phyloP scores from a whole-genome alignment of 2,113 vertebrate genomes.

The Serinus canaria region DNA sequence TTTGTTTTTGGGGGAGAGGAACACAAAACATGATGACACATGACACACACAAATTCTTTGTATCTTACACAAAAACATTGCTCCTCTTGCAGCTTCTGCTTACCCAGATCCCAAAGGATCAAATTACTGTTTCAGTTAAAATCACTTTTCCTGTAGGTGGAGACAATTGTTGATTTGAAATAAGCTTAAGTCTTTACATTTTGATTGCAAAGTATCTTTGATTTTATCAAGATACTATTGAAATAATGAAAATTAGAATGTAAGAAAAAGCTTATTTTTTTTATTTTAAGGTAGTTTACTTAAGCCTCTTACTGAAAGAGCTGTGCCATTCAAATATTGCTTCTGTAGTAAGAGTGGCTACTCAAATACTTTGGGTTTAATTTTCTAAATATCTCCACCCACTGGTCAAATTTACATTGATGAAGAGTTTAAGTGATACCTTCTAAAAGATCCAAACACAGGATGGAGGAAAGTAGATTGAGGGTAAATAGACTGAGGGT shows the following conservation, averaged over 20 bases:
- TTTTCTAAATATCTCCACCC: neutral
- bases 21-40: neutral
- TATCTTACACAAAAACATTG: neutral
- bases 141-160: constrained; percentile 13
- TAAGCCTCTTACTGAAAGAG: neutral
- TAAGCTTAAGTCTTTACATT: neutral
- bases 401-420: neutral
- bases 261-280: neutral
- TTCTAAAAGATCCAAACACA: neutral
- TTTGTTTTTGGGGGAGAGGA: neutral
- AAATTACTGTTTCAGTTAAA: neutral
- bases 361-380: neutral
- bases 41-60: neutral
- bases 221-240: neutral
- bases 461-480: neutral
- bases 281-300: neutral
- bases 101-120: neutral
- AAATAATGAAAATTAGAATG: neutral
- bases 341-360: neutral
- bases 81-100: neutral
- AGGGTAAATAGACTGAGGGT: neutral
- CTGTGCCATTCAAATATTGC: neutral
- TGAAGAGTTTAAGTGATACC: neutral
- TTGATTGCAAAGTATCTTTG: neutral
- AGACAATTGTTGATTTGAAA: constrained; percentile 8